These are phyloP conservation scores for Cyrtorhinus lividipennis DNA, from an alignment of 1,140 invertebrate species.

Conservation along the genomic window DNA sequence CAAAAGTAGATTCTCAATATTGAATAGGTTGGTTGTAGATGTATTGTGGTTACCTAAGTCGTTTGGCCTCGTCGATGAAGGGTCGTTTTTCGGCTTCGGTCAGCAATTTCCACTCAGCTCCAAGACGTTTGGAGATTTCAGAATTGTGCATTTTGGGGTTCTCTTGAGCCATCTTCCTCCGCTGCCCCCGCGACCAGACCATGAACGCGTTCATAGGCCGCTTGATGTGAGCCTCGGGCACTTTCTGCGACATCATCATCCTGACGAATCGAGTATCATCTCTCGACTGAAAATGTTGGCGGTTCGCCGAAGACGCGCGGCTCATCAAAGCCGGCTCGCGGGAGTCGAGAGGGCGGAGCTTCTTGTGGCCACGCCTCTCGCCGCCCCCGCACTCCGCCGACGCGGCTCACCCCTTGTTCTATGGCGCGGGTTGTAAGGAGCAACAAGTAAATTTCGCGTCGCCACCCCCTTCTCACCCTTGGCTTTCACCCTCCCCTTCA, in stretches of 20 bases:
- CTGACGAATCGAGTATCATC: not conserved
- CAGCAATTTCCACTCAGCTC: conserved; percentile 79
- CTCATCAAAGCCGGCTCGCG: not conserved
- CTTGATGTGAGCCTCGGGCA: conserved; percentile 50
- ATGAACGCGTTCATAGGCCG: conserved; percentile 88
- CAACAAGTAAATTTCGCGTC: conserved; percentile 2
- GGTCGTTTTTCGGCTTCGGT: conserved; percentile 78
- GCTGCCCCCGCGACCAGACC: conserved; percentile 80
- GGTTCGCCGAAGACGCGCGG: not conserved
- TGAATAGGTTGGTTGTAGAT: too few relatives aligned
- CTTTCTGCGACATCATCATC: conserved; percentile 12
- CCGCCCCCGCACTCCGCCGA: conserved; percentile 23
- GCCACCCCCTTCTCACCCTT: not conserved
- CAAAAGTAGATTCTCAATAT: too few relatives aligned
- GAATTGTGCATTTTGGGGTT: conserved; percentile 98
- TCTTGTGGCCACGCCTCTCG: conserved; percentile 17
- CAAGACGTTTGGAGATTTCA: conserved; percentile 80
- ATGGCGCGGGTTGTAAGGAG: not conserved
- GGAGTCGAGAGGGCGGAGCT: not conserved
- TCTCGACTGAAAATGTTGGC: conserved; percentile 3
- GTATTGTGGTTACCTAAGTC: conserved; percentile 72
- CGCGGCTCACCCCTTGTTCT: conserved; percentile 21
- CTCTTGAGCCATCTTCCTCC: conserved; percentile 92
- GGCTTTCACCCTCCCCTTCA: conserved; percentile 4
- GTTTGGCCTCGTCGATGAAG: conserved; percentile 93